phyloP scores from a whole-genome alignment of 2,797 vertebrate genomes.

The Pipistrellus pipistrellus region DNA sequence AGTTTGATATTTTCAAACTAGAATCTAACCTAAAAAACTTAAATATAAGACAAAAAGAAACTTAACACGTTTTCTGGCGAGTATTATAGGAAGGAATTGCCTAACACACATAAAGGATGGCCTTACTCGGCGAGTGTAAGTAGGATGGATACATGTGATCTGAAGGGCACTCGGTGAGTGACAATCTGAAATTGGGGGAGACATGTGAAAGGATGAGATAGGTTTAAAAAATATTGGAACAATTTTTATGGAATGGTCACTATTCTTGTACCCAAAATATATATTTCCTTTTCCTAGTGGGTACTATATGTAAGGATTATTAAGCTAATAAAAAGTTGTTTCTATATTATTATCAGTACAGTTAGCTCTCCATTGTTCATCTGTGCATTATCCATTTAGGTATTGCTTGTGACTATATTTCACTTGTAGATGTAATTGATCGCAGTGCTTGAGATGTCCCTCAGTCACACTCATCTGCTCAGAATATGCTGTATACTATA shows the following conservation, averaged over 20 bases:
- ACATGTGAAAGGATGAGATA: neutral
- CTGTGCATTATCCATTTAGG: neutral
- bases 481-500: neutral
- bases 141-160: neutral
- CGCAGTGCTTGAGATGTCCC: neutral
- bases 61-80: conserved; percentile 1
- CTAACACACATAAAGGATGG: neutral
- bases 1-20: conserved; percentile 55
- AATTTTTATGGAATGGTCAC: conserved; percentile 24
- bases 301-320: neutral
- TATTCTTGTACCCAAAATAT: neutral
- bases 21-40: conserved; percentile 69
- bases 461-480: neutral
- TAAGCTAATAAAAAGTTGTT: neutral
- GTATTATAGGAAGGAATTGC: conserved; percentile 24
- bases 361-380: neutral
- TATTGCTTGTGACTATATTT: conserved; percentile 15
- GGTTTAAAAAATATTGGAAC: neutral
- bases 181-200: neutral
- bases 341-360: neutral
- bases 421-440: neutral
- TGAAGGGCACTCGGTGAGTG: neutral
- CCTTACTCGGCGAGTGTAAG: neutral
- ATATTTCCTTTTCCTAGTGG: neutral
- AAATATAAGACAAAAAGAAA: conserved; percentile 19